These are phyloP conservation scores for Myotis yumanensis DNA, from an alignment of 2,113 vertebrate genomes.

Conservation along the genomic window DNA sequence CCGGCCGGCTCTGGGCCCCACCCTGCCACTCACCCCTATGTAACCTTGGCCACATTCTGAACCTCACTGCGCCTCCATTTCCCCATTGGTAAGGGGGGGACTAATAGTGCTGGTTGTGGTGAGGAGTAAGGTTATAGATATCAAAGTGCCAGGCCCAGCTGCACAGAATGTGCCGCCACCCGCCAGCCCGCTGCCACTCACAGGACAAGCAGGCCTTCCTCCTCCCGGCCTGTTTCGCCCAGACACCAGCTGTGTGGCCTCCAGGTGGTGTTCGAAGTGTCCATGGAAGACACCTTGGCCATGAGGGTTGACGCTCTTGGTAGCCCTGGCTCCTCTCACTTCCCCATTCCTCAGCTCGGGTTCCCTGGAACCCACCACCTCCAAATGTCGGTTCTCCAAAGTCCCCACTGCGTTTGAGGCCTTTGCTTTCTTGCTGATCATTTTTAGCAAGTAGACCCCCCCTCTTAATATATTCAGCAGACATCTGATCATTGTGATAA, in stretches of 20 bases:
- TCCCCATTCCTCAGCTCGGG: not conserved
- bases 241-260: not conserved
- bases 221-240: not conserved
- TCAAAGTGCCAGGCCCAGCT: not conserved
- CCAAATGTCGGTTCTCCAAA: slow-evolving; percentile 47
- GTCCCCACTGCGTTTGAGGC: slow-evolving; percentile 51
- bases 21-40: not conserved
- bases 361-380: not conserved
- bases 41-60: not conserved
- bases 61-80: not conserved
- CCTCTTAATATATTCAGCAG: slow-evolving; percentile 82
- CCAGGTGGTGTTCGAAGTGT: not conserved
- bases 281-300: not conserved
- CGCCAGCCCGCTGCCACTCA: not conserved
- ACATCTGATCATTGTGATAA: slow-evolving; percentile 87
- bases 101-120: not conserved
- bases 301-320: not conserved
- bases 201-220: not conserved
- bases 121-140: not conserved
- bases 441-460: slow-evolving; percentile 74
- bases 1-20: not conserved
- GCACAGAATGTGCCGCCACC: not conserved
- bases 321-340: not conserved
- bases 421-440: slow-evolving; percentile 51
- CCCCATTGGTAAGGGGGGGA: not conserved